A percentile compares a stretch with the other conserved stretches of the same genome.
phyloP scores from a whole-genome alignment of 2,113 vertebrate genomes.

The Formicarius rufipectus region DNA sequence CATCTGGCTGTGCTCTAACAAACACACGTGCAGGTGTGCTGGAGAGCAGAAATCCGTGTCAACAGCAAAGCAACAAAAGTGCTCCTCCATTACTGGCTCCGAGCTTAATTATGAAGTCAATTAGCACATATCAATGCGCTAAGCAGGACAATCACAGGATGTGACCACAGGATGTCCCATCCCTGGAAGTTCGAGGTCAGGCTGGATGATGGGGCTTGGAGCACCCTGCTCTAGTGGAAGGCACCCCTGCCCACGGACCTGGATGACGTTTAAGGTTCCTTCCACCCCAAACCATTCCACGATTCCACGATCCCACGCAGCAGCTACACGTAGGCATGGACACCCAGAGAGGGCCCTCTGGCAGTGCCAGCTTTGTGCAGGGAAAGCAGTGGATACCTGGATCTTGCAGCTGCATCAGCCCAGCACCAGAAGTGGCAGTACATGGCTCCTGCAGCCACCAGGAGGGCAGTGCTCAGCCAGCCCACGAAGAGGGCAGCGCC shows the following conservation, averaged over 20 bases:
- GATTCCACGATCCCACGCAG: background rate
- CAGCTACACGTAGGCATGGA: slow-evolving; percentile 43
- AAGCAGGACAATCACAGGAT: background rate
- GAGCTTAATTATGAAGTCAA: background rate
- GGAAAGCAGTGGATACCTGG: background rate
- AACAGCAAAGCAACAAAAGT: background rate
- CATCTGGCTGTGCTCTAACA: background rate
- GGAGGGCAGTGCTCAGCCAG: slow-evolving; percentile 81
- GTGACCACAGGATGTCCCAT: background rate
- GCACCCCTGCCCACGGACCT: background rate
- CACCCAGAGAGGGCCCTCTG: rapidly evolving
- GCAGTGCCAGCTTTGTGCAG: background rate
- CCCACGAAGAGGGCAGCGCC: slow-evolving; percentile 92
- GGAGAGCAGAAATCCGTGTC: background rate
- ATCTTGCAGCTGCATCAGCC: background rate
- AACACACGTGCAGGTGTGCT: background rate
- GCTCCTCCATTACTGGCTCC: background rate
- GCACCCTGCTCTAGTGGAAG: rapidly evolving
- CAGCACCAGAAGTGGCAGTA: slow-evolving; percentile 79
- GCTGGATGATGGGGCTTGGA: rapidly evolving
- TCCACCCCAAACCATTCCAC: background rate
- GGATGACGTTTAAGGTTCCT: rapidly evolving
- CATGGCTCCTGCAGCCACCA: slow-evolving; percentile 82
- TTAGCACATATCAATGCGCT: background rate
- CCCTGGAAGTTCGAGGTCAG: background rate